Conservation (phyloP, 2,888 invertebrate genomes). For the Tipula unca region DNA sequence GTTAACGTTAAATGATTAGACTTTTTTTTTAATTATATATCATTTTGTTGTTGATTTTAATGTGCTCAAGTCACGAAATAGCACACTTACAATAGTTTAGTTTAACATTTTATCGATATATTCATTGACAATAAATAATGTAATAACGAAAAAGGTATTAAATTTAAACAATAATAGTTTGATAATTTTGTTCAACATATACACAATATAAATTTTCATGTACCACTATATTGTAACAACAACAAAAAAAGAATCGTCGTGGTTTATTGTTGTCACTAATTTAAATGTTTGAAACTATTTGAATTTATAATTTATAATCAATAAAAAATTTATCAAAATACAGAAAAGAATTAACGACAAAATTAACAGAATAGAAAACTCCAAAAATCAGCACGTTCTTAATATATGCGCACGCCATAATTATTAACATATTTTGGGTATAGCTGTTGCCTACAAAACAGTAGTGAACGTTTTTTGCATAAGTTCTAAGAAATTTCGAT, state of each 20-base stretch:
- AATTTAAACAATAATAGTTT: neutral
- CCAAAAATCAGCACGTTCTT: neutral
- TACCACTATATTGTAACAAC: neutral
- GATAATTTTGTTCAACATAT: neutral
- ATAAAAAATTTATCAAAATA: neutral
- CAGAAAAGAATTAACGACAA: neutral
- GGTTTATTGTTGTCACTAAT: neutral
- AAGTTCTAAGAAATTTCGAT: neutral
- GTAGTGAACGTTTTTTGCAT: neutral
- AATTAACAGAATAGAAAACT: neutral
- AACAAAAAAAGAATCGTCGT: neutral
- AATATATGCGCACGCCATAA: neutral
- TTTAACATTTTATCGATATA: neutral
- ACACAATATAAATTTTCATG: neutral
- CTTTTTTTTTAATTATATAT: neutral
- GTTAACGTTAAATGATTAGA: neutral
- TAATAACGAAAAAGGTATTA: neutral
- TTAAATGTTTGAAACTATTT: neutral
- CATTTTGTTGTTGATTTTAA: neutral
- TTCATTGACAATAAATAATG: neutral
- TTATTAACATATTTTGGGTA: neutral
- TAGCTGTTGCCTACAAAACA: neutral
- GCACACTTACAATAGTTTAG: neutral
- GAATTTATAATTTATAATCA: neutral
- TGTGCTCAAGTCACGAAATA: neutral